Percentiles rank a stretch among this genome's conserved stretches.
phyloP scores from a whole-genome alignment of 2,797 vertebrate genomes.

The Limosa lapponica region DNA sequence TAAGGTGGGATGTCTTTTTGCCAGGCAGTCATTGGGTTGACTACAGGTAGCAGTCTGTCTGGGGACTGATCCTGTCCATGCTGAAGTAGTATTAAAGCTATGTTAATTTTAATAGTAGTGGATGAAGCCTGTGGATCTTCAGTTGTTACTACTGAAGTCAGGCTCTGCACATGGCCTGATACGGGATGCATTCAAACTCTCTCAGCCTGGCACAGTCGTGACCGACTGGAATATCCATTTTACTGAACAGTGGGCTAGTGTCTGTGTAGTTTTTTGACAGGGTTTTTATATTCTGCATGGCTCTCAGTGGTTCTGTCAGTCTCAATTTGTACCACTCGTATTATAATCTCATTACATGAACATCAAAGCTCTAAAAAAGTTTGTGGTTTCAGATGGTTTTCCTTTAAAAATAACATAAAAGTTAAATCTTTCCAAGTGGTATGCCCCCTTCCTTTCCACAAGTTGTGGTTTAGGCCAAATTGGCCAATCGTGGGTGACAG shows the following conservation, averaged over 20 bases:
- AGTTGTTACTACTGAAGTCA: background rate
- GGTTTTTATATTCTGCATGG: background rate
- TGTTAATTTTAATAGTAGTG: background rate
- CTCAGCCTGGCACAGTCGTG: rapidly evolving
- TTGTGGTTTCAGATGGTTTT: background rate
- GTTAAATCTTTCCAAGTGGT: background rate
- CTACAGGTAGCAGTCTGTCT: background rate
- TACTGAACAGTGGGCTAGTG: background rate
- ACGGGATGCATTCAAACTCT: background rate
- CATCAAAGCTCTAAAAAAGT: background rate
- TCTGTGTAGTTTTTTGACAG: background rate
- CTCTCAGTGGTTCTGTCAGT: background rate
- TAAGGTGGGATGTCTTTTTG: background rate
- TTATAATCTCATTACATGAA: background rate
- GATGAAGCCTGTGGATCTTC: background rate
- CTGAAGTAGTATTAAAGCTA: background rate
- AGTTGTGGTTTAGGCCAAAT: background rate
- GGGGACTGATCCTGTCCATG: background rate
- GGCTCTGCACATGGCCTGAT: background rate
- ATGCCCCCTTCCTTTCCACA: background rate
- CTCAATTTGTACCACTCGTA: background rate
- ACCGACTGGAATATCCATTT: rapidly evolving
- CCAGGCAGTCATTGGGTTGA: rapidly evolving
- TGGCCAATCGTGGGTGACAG: no score
- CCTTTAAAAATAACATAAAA: background rate